These are phyloP conservation scores for Monopterus albus DNA, from an alignment of 2,113 vertebrate genomes.

Conservation along the genomic window DNA sequence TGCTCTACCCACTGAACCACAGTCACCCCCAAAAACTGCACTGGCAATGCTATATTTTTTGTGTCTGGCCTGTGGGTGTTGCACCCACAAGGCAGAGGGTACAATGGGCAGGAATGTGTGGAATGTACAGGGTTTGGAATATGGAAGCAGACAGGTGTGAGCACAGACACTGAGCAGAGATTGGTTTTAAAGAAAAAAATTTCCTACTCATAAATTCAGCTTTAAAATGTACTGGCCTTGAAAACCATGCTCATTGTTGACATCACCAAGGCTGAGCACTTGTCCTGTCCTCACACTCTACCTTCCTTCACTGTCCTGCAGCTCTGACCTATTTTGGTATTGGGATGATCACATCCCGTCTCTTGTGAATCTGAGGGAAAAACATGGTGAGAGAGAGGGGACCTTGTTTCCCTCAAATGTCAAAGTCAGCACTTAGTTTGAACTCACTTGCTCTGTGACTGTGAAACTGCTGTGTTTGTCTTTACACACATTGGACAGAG, in stretches of 20 bases:
- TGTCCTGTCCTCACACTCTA: neutral
- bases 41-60: too few relatives aligned
- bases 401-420: neutral
- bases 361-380: constrained; percentile 39
- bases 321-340: constrained; percentile 50
- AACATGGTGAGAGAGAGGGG: neutral
- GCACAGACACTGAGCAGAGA: too few relatives aligned
- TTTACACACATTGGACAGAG: neutral
- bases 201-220: neutral
- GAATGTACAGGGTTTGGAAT: too few relatives aligned
- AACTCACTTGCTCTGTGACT: constrained; percentile 8
- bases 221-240: neutral
- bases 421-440: constrained; percentile 14
- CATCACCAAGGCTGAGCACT: neutral
- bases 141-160: too few relatives aligned
- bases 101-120: too few relatives aligned
- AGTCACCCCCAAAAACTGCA: too few relatives aligned
- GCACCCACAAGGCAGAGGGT: too few relatives aligned
- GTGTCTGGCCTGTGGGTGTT: too few relatives aligned
- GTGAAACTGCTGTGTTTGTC: too few relatives aligned
- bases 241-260: neutral
- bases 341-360: constrained; percentile 27
- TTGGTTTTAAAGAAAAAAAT: too few relatives aligned
- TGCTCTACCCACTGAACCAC: too few relatives aligned
- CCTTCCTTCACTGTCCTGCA: neutral